Evolutionary conservation across 2,888 invertebrate species (phyloP).

Genomic region (Heliconius ethilla): DNA sequence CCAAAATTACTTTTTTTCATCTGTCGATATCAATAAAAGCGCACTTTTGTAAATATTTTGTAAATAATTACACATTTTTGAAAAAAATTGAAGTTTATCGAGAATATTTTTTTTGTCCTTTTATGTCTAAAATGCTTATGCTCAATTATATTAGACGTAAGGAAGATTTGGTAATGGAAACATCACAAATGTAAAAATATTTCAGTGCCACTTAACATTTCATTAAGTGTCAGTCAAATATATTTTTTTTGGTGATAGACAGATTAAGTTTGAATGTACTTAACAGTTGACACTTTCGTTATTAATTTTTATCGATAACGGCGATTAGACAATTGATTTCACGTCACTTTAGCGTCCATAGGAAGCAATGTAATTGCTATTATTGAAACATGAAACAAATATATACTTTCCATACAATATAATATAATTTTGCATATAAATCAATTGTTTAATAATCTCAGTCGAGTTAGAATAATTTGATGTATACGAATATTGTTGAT

Average conservation of each 20-base stretch:
- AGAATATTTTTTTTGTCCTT: conserved; percentile 59
- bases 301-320: conserved; percentile 43
- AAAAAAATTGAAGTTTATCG: conserved; percentile 64
- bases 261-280: conserved; percentile 46
- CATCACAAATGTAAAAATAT: conserved; percentile 50
- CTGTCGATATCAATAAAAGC: conserved; percentile 58
- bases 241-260: conserved; percentile 52
- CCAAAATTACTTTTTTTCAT: conserved; percentile 68
- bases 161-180: conserved; percentile 58
- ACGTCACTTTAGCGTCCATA: conserved; percentile 37
- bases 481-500: conserved; percentile 76
- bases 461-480: conserved; percentile 67
- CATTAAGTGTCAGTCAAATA: conserved; percentile 48
- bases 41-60: conserved; percentile 78
- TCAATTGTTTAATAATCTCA: conserved; percentile 43
- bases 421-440: conserved; percentile 11
- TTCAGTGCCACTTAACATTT: conserved; percentile 42
- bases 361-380: conserved; percentile 39
- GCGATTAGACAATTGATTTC: conserved; percentile 43
- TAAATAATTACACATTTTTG: conserved; percentile 73
- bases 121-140: conserved; percentile 77
- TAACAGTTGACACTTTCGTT: conserved; percentile 47
- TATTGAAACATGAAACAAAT: conserved; percentile 7
- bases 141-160: conserved; percentile 78
- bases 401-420: conserved; percentile 18